phyloP scores from a whole-genome alignment of 2,888 invertebrate species.

The Cerceris ruficornis region DNA sequence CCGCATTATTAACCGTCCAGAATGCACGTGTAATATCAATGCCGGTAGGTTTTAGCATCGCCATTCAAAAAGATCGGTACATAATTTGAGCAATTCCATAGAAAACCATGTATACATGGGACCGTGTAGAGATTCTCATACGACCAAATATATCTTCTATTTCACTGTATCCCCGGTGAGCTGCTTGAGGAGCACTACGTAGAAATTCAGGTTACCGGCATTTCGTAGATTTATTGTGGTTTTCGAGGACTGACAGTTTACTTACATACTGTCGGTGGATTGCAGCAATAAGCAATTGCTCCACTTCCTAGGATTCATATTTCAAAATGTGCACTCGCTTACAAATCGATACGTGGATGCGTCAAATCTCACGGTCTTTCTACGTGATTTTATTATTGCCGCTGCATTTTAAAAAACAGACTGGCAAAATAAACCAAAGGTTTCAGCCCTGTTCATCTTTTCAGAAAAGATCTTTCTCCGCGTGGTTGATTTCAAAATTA shows the following conservation, averaged over 20 bases:
- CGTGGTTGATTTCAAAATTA: too few species aligned
- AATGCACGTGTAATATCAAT: neutral
- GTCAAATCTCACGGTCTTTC: neutral
- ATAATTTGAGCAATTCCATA: slow-evolving; percentile 38
- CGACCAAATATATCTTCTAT: slow-evolving; percentile 38
- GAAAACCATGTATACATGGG: slow-evolving; percentile 10
- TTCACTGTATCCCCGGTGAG: slow-evolving; percentile 27
- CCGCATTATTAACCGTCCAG: neutral
- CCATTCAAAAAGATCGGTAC: neutral
- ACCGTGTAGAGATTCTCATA: slow-evolving; percentile 8
- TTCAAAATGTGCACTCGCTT: slow-evolving; percentile 32
- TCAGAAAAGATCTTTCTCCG: too few species aligned
- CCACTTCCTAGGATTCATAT: slow-evolving; percentile 47
- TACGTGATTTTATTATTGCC: neutral
- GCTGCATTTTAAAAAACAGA: too few species aligned
- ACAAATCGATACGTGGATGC: slow-evolving; percentile 15
- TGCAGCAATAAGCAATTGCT: slow-evolving; percentile 52
- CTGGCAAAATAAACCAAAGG: too few species aligned
- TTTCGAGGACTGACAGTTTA: slow-evolving; percentile 59
- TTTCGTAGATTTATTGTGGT: slow-evolving; percentile 61
- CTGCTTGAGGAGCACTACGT: slow-evolving; percentile 48
- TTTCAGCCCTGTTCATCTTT: too few species aligned
- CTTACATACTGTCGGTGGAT: slow-evolving; percentile 56
- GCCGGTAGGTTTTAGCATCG: slow-evolving; percentile 8
- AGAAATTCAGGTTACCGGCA: slow-evolving; percentile 59